Percentiles rank a stretch among this genome's conserved stretches.
Conservation (phyloP, 2,888 invertebrate species). For the Leptopilina syphax region DNA sequence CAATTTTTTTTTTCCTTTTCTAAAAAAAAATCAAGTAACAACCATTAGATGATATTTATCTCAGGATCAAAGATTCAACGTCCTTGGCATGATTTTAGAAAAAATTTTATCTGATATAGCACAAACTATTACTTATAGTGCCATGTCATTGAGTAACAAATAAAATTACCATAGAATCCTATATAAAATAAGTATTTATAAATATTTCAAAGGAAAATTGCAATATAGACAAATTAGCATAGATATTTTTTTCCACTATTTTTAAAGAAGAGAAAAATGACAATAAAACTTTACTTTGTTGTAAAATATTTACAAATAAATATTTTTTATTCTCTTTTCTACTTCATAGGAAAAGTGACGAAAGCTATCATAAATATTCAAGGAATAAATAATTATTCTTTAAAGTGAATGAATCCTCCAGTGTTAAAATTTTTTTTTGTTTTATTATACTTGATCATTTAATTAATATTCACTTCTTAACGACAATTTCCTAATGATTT, state of each 20-base stretch:
- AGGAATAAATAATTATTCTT: too few relatives aligned
- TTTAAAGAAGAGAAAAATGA: background rate
- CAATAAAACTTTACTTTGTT: background rate
- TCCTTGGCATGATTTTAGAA: constrained; percentile 25
- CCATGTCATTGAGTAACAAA: constrained; percentile 5
- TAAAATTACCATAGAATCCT: constrained; percentile 23
- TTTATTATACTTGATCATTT: too few relatives aligned
- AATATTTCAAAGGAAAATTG: constrained; percentile 5
- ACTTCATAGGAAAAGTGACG: background rate
- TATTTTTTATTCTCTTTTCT: background rate
- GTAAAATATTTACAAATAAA: background rate
- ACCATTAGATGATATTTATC: background rate
- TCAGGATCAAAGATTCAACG: constrained; percentile 4
- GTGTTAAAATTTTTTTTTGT: too few relatives aligned
- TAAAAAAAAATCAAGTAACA: background rate
- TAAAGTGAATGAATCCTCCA: too few relatives aligned
- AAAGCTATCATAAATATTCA: too few relatives aligned
- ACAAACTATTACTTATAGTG: constrained; percentile 25
- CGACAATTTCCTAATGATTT: too few relatives aligned
- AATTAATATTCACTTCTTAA: too few relatives aligned
- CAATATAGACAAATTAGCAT: constrained; percentile 10
- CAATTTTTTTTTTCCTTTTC: background rate
- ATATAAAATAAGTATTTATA: background rate
- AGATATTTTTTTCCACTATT: background rate
- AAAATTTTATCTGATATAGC: constrained; percentile 6